phyloP scores from a whole-genome alignment of 2,797 vertebrate genomes.

The Mustela erminea region DNA sequence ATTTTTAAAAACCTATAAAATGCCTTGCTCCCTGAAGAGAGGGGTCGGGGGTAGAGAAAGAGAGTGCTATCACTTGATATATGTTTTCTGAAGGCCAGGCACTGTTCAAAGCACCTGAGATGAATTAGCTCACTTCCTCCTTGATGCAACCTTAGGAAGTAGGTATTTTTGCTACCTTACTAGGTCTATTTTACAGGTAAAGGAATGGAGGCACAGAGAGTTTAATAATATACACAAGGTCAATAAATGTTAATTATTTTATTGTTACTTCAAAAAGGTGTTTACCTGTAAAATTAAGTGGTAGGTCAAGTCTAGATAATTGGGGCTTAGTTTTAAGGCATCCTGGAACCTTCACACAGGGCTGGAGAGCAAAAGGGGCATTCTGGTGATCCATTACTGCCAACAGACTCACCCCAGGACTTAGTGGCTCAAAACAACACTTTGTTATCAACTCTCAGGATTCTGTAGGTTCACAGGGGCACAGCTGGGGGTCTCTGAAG shows the following conservation, averaged over 20 bases:
- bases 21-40: background rate
- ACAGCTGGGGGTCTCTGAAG: background rate
- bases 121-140: background rate
- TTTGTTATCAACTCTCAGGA: background rate
- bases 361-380: background rate
- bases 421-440: background rate
- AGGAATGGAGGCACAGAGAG: background rate
- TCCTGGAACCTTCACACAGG: background rate
- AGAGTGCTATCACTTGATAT: background rate
- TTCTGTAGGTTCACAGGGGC: background rate
- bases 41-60: background rate
- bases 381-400: background rate
- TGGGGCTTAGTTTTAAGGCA: background rate
- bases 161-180: background rate
- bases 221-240: background rate
- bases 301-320: background rate
- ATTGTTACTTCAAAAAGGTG: background rate
- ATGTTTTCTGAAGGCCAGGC: background rate
- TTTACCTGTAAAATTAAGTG: background rate
- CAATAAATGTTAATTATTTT: background rate
- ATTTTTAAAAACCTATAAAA: conserved; percentile 19
- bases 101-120: background rate
- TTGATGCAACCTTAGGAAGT: background rate
- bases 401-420: background rate
- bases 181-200: background rate